Base-by-base conservation (phyloP, 2,797 vertebrate species). In the Vultur gryphus region DNA sequence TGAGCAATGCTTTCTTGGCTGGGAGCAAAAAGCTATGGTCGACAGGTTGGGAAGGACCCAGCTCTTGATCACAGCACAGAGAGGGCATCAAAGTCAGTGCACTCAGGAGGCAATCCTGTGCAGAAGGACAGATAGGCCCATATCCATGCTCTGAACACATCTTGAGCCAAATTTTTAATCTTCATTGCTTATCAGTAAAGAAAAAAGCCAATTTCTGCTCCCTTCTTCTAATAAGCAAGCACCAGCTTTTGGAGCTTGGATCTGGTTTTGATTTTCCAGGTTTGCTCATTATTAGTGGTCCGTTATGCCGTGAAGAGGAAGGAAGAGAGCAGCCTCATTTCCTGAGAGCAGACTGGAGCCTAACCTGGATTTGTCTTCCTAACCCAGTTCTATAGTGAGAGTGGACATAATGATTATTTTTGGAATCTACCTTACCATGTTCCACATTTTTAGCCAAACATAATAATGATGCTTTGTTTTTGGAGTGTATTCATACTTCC, bases 381-480 rank as follows among this genome's bases (percentile, higher is more conserved):
- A 79, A 39, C 59, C 41, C 7, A 0, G 23, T 25, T 95, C 84
- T 84, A n/a, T 71, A 79, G 73, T 49, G 24, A 76, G 83, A 57
- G 57, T 75, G 78, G 39, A 55, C 76, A 62, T 49, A 52, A 25
- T 39, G 41, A 75, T 94, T 95, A 80, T 93, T 96, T 96, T 94
- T 93, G 78, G 86, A 97, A 57, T 80, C 71, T 59, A 2, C 90
- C 71, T 77, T 90, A 19, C 57, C 58, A 10, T 75, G 62, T 91
- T 94, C 95, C 73, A 54, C 35, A 3, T 71, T 92, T 89, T 83
- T 85, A 90, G 93, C 93, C 94, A 97, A 95, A 87, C 64, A 90
- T 46, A 94, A 84, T 58, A 92, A 69, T 0, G 57, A 57, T 82
- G 41, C 57, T 85, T 95, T 97, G 80, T 59, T 92, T 94, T 44